Evolutionary conservation across 2,888 invertebrate genomes (phyloP).

Genomic region (Papilio protenor): DNA sequence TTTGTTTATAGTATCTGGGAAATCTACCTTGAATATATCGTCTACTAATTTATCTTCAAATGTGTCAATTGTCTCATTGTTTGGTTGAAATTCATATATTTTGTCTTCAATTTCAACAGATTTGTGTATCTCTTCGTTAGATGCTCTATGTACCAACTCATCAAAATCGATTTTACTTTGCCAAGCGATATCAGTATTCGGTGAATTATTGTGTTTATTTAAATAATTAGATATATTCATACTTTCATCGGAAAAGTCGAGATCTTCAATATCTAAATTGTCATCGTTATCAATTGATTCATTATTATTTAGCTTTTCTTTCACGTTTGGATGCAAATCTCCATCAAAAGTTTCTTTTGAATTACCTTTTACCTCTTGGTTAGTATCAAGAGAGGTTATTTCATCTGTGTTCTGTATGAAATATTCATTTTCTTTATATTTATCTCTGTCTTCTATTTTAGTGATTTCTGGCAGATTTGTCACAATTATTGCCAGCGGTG

Average conservation of each 20-base stretch:
- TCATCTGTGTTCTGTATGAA: not conserved
- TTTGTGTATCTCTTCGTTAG: not conserved
- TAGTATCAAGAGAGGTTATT: not conserved
- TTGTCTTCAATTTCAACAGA: not conserved
- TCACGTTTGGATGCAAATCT: not conserved
- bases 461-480: conserved; percentile 16
- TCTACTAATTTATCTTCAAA: not conserved
- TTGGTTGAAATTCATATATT: not conserved
- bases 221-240: not conserved
- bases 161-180: not conserved
- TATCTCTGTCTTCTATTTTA: not conserved
- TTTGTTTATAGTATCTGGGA: not conserved
- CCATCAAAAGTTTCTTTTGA: not conserved
- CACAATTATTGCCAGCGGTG: conserved; percentile 22
- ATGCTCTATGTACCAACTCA: not conserved
- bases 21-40: not conserved
- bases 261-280: not conserved
- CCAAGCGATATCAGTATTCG: not conserved
- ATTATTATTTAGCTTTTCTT: not conserved
- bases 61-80: not conserved
- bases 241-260: not conserved
- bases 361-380: not conserved
- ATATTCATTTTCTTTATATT: not conserved
- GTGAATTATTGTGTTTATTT: not conserved
- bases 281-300: not conserved